Base-by-base conservation (phyloP, 2,797 vertebrate genomes). In the Cossypha niveicapilla region DNA sequence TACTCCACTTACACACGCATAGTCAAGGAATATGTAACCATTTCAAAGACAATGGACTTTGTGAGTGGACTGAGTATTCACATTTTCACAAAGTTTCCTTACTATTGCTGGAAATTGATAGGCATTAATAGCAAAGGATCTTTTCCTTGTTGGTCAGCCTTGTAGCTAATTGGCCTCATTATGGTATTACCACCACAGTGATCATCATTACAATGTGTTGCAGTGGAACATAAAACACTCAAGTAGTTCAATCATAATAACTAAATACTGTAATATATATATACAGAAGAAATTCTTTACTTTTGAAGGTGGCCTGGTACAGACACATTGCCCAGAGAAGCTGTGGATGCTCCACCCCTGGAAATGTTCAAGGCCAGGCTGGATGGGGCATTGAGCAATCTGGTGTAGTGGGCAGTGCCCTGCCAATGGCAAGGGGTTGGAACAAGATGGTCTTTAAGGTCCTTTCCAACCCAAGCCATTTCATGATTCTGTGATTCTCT, bases 381-480 rank as follows among this genome's bases (percentile, higher is more conserved):
- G 37, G 24, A 41, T 41, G 30, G 21, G 9, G 6, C 37, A 19
- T 6, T 22, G 56, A 44, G 18, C 8, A 76, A 62, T 13, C 17
- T 13, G 6, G 5, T 50, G n/a, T 17, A 30, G 57, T 19, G 8
- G 25, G 7, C n/a, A 10, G 14, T 25, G 37, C 57, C 19, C 37
- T 45, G 32, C 11, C 1, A 0, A 11, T 23, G 21, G 32, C n/a
- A 45, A n/a, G 21, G 44, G 4, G 10, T 4, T 70, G 14, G 28
- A 50, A 39, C 16, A 18, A 28, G 13, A 23, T 7, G 21, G 5
- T 34, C 9, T 25, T 39, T 34, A 44, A 32, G 27, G n/a, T 25
- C 19, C 18, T 41, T 68, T 32, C 18, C 14, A 48, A 28, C 13
- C 4, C 42, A 67, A 61, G 25, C 41, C 30, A 15, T 25, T 39